Conservation (phyloP, 2,797 vertebrate genomes). For the Cryptoblepharus egeriae region DNA sequence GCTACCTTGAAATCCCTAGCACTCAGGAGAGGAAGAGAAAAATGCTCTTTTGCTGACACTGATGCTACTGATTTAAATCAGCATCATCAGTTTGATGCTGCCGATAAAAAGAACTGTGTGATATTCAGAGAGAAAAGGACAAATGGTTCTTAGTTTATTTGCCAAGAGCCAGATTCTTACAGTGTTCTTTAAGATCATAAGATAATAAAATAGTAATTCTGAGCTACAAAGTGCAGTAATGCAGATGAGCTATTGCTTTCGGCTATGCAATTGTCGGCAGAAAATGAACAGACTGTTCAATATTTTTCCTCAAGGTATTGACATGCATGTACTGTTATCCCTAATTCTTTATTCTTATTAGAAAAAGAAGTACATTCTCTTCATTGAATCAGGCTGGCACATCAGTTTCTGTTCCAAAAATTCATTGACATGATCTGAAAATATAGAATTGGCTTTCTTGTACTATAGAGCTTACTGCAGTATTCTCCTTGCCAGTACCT, state of each 20-base stretch:
- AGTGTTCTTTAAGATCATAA: slow-evolving; percentile 60
- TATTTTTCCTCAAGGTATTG: slow-evolving; percentile 51
- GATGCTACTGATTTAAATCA: neutral
- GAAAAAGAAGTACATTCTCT: slow-evolving; percentile 52
- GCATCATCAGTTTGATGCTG: fast-evolving
- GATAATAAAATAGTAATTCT: slow-evolving; percentile 51
- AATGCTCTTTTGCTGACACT: slow-evolving; percentile 26
- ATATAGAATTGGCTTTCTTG: slow-evolving; percentile 56
- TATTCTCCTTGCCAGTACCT: slow-evolving; percentile 55
- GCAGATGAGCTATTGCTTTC: slow-evolving; percentile 26
- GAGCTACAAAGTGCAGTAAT: slow-evolving; percentile 42
- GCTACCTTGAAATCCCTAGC: neutral
- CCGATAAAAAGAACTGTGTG: slow-evolving; percentile 46
- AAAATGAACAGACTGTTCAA: slow-evolving; percentile 39
- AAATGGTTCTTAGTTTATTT: slow-evolving; percentile 33
- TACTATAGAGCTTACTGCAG: slow-evolving; percentile 58
- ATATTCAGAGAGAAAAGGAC: slow-evolving; percentile 18
- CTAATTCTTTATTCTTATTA: slow-evolving; percentile 61
- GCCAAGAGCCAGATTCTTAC: slow-evolving; percentile 64
- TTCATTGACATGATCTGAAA: slow-evolving; percentile 60
- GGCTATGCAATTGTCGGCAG: slow-evolving; percentile 9
- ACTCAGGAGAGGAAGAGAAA: neutral
- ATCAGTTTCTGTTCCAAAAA: slow-evolving; percentile 52
- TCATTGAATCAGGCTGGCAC: slow-evolving; percentile 47
- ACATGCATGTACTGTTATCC: slow-evolving; percentile 53